Evolutionary conservation across 2,888 invertebrate species (phyloP).

Genomic region (Folsomia manolachei): DNA sequence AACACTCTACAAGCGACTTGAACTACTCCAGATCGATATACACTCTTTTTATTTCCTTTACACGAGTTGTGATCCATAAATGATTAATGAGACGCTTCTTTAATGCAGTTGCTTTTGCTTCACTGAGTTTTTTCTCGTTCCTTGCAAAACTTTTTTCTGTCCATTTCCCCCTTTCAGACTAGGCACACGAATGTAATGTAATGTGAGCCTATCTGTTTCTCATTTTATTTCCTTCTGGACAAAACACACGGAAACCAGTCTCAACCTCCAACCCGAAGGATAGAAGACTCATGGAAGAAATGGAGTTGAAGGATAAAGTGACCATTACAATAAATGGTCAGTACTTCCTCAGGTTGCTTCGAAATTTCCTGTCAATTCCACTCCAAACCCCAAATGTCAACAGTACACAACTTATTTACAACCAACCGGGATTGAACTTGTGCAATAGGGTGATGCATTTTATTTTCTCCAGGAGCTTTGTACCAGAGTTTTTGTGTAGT

Average conservation of each 20-base stretch:
- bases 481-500: too few relatives aligned
- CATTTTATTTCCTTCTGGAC: too few relatives aligned
- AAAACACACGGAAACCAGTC: background rate
- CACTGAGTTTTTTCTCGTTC: background rate
- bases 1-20: conserved; percentile 25
- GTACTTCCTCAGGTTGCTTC: background rate
- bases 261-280: background rate
- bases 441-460: too few relatives aligned
- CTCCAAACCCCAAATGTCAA: background rate
- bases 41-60: conserved; percentile 7
- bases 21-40: conserved; percentile 23
- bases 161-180: background rate
- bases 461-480: too few relatives aligned
- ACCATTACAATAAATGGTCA: conserved; percentile 6
- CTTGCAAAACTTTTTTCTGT: background rate
- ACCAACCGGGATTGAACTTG: background rate
- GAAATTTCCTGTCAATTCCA: too few relatives aligned
- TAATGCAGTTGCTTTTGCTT: conserved; percentile 18
- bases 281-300: background rate
- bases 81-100: conserved; percentile 37
- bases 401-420: background rate
- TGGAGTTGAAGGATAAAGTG: background rate
- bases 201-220: too few relatives aligned
- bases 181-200: background rate
- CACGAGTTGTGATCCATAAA: conserved; percentile 29